A percentile compares a stretch with the other conserved stretches of the same genome.
Evolutionary conservation across 2,888 invertebrate genomes (phyloP).

Genomic region (Acleris sparsana): DNA sequence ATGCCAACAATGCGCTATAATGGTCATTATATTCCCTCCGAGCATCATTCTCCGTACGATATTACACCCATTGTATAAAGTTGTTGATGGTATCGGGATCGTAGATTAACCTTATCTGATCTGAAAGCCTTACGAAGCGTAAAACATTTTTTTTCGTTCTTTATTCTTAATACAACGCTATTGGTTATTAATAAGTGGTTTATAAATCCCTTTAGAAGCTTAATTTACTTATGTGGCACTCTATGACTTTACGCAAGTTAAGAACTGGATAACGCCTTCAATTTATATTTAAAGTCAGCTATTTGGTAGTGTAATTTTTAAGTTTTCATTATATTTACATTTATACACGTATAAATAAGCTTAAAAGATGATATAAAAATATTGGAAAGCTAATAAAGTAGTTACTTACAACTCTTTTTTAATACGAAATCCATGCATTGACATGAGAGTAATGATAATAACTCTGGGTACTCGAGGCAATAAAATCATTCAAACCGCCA

Average conservation of each 20-base stretch:
- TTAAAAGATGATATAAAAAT: too few species aligned
- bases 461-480: slow-evolving; percentile 12
- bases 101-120: slow-evolving; percentile 53
- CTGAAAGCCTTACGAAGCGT: slow-evolving; percentile 47
- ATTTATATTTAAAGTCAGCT: background rate
- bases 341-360: too few species aligned
- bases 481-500: slow-evolving; percentile 11
- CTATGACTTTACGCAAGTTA: too few species aligned
- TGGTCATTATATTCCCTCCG: slow-evolving; percentile 35
- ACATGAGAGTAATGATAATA: background rate
- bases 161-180: slow-evolving; percentile 24
- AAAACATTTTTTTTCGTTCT: slow-evolving; percentile 46
- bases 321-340: too few species aligned
- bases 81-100: slow-evolving; percentile 36
- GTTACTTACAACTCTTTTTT: background rate
- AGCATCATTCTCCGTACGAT: slow-evolving; percentile 36
- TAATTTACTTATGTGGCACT: too few species aligned
- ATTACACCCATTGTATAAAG: slow-evolving; percentile 37
- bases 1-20: slow-evolving; percentile 31
- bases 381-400: too few species aligned
- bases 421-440: slow-evolving; percentile 8
- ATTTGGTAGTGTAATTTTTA: too few species aligned
- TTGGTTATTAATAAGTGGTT: slow-evolving; percentile 32
- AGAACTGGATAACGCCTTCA: background rate
- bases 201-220: slow-evolving; percentile 15